Base-by-base conservation (phyloP, 2,888 invertebrate genomes). In the Octodonta nipae region DNA sequence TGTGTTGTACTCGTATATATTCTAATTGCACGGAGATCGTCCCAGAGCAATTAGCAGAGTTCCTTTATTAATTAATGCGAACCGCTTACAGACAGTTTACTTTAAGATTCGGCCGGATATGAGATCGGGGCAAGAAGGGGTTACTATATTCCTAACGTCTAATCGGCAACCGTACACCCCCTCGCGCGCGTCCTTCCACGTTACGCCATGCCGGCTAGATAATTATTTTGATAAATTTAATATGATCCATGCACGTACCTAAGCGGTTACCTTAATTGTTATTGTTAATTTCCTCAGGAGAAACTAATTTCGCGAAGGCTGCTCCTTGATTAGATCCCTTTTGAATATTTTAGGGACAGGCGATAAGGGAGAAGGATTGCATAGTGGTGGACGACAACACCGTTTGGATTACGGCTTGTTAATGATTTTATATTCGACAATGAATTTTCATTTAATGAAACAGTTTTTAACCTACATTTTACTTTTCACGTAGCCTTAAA, bases 191-290 rank as follows among this genome's bases (percentile, higher is more conserved):
- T n/a, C n/a, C n/a, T n/a, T n/a, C n/a, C n/a, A n/a, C n/a, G n/a
- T n/a, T n/a, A n/a, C 25, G 4, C 13, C 24, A 10, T 13, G 25
- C 49, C 49, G 44, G 50, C 50, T 49, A 54, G 57, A 58, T 57
- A 58, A 58, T 58, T 58, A 56, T 58, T 58, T 53, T 56, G 58
- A 58, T 58, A 58, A 58, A 58, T 58, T 56, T 58, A 58, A 56
- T 56, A 58, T 58, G 58, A 58, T 54, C 52, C 54, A 22, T 22
- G 22, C 22, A 22, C 22, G 22, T 22, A 22, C 22, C 22, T 22
- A 22, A 22, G 22, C 22, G 22, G 22, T 22, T 22, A 22, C 22
- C 22, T 22, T 22, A 22, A 22, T 22, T 22, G 22, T 22, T 22
- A 22, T 22, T 22, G 22, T 22, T 22, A 22, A 22, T 22, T 22